Evolutionary conservation across 2,113 vertebrate genomes (phyloP).

Genomic region (Brachyhypopomus occidentalis): DNA sequence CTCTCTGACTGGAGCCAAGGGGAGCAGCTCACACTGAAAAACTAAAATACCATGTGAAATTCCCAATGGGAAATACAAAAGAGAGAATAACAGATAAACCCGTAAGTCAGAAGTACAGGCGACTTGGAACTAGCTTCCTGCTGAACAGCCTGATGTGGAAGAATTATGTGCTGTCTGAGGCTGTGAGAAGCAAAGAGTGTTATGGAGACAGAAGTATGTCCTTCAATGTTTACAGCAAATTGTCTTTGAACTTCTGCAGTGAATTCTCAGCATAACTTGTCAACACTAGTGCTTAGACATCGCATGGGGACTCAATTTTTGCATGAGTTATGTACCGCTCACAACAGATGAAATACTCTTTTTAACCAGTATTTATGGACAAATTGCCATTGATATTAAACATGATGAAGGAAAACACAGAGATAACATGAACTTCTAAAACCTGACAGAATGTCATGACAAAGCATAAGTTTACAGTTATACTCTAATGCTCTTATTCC

Average conservation of each 20-base stretch:
- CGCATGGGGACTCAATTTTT: too few species aligned
- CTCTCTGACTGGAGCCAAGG: not conserved
- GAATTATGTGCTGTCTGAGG: not conserved
- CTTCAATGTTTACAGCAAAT: not conserved
- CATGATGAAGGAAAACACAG: too few species aligned
- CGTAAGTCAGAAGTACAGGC: slow-evolving; percentile 21
- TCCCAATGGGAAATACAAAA: slow-evolving; percentile 27
- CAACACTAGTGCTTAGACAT: not conserved
- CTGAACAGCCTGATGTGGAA: not conserved
- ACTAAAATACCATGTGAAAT: slow-evolving; percentile 8
- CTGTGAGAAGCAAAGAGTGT: not conserved
- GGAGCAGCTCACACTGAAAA: slow-evolving; percentile 6
- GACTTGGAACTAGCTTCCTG: slow-evolving; percentile 11
- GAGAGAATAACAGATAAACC: slow-evolving; percentile 13
- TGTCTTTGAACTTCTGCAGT: not conserved
- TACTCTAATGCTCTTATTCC: too few species aligned
- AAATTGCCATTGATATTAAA: too few species aligned
- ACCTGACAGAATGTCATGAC: too few species aligned
- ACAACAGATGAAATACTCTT: too few species aligned
- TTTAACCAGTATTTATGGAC: too few species aligned
- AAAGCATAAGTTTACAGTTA: too few species aligned
- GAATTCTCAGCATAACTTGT: not conserved
- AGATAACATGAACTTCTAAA: too few species aligned
- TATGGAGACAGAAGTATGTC: too few species aligned
- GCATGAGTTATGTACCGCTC: too few species aligned